Percentiles rank a stretch among this genome's conserved stretches.
These are phyloP conservation scores for Zosterops hypoxanthus DNA, from an alignment of 2,113 vertebrate genomes.

Conservation along the genomic window DNA sequence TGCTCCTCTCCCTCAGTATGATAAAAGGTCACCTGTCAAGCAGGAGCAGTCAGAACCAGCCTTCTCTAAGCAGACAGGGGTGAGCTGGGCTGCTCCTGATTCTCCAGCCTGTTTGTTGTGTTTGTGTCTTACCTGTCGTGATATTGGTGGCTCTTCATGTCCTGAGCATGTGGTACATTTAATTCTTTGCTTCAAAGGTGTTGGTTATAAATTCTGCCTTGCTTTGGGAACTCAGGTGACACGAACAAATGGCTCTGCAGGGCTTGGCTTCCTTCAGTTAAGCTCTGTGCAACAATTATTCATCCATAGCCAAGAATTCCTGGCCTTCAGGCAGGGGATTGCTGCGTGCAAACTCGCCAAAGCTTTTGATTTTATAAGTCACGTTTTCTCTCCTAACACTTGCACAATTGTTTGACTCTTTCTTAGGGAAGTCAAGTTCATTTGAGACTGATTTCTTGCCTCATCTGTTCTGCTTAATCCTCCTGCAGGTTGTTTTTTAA, in stretches of 20 bases:
- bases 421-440: slow-evolving; percentile 11
- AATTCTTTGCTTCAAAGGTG: neutral
- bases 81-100: slow-evolving; percentile 15
- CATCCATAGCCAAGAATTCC: neutral
- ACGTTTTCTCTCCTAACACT: neutral
- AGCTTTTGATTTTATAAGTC: neutral
- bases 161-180: neutral
- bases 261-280: neutral
- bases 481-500: slow-evolving; percentile 44
- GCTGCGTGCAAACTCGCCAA: neutral
- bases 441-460: neutral
- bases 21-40: slow-evolving; percentile 73
- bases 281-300: neutral
- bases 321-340: neutral
- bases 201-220: neutral
- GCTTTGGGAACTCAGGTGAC: neutral
- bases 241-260: neutral
- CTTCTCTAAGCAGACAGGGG: slow-evolving; percentile 72
- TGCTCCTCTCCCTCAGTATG: slow-evolving; percentile 89
- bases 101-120: fast-evolving
- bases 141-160: neutral
- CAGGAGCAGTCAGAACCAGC: slow-evolving; percentile 69
- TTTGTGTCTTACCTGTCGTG: fast-evolving
- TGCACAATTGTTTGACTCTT: neutral
- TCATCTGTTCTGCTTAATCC: neutral